Percentiles rank a stretch among this genome's conserved stretches.
Evolutionary conservation across 2,797 vertebrate species (phyloP).

Genomic region (Podarcis lilfordi): DNA sequence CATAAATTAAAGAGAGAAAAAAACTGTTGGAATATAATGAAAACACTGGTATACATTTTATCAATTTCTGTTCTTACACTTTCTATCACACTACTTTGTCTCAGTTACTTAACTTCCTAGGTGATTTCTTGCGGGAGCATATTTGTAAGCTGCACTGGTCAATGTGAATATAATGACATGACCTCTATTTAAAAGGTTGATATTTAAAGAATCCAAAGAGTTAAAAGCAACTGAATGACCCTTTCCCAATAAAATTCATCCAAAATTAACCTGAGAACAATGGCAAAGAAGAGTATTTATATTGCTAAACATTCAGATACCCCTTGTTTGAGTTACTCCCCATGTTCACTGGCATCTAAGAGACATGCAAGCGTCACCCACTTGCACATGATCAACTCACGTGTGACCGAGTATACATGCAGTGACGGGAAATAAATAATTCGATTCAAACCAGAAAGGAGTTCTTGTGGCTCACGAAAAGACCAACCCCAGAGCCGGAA

Average conservation of each 20-base stretch:
- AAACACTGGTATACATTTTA: neutral
- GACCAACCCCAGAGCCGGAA: too few relatives aligned
- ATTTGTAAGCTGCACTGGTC: neutral
- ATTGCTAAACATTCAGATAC: neutral
- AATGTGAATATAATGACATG: neutral
- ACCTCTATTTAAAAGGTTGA: neutral
- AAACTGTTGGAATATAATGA: neutral
- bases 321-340: neutral
- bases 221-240: neutral
- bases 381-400: too few relatives aligned
- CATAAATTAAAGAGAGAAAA: neutral
- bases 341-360: neutral
- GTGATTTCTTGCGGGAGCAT: neutral
- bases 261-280: neutral
- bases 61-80: neutral
- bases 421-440: too few relatives aligned
- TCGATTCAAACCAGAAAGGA: too few relatives aligned
- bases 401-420: too few relatives aligned
- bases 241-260: neutral
- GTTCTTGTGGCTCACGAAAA: too few relatives aligned
- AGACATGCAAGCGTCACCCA: neutral
- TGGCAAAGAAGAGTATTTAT: neutral
- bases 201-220: neutral
- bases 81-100: neutral
- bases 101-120: neutral